Evolutionary conservation across 2,113 vertebrate species (phyloP), one percentile per base, ranked within the genome.

Genomic region (Corythornis vintsioides): DNA sequence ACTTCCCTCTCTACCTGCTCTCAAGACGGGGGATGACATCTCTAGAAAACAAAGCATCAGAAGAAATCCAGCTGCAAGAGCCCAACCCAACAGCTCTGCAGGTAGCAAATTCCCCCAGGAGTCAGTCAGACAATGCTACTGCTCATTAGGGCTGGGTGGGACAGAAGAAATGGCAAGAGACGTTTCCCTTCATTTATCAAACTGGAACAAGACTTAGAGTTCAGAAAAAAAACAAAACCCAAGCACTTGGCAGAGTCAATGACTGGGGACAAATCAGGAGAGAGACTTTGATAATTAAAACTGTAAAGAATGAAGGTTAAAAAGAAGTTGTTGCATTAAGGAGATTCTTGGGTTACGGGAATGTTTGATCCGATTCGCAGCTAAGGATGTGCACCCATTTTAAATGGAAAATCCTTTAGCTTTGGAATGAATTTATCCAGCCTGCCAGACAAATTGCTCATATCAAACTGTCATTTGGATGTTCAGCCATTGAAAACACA

Each of bases 341-440:
- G 16, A 18, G 82, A 91, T 89, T 82, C 89, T 96, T 92, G 35
- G 38, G 47, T 76, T 85, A 64, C 5, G 21, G 91, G 91, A 94
- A 95, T 64, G 84, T 87, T 92, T 92, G 84, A 83, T 87, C 84
- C 29, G 0, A 85, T 82, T 74, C 64, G 0, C 82, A 77, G 75
- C 89, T 73, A 86, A 94, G 92, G 89, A 96, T 94, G 78, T 95
- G 92, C 61, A 89, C 82, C 82, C 87, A 80, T 92, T 82, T 89
- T 35, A 83, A 92, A 96, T 1, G n/a, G 96, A 96, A 96, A 95
- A 96, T 93, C 95, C 95, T 95, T 94, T 95, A 40, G 94, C 91
- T 92, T 87, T 93, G 96, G 78, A 93, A 94, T 91, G 94, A 96
- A 82, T 87, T 92, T 96, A 89, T 94, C 92, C 73, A 67, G 74